These are phyloP conservation scores for Poecilobothrus nobilitatus DNA, from an alignment of 2,888 invertebrate genomes.

Conservation along the genomic window DNA sequence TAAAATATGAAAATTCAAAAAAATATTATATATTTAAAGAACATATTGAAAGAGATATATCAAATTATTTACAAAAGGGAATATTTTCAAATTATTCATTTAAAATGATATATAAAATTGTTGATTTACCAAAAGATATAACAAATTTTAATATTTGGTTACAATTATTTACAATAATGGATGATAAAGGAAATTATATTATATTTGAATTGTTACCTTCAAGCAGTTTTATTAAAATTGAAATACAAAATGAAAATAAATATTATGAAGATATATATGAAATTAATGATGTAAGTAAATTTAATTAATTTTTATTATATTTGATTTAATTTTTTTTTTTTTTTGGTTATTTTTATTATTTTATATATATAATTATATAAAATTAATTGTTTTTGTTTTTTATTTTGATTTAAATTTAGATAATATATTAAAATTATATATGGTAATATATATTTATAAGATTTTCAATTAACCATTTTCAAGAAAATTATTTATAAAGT, in stretches of 20 bases:
- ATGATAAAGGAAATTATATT: background rate
- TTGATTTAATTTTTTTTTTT: too few relatives aligned
- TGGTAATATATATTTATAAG: too few relatives aligned
- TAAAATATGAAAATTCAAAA: background rate
- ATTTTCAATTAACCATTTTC: too few relatives aligned
- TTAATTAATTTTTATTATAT: too few relatives aligned
- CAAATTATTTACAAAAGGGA: background rate
- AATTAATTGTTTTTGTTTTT: too few relatives aligned
- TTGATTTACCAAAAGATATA: background rate
- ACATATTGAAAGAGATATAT: background rate
- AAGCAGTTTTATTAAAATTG: background rate
- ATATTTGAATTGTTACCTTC: background rate
- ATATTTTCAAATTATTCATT: slow-evolving; percentile 1
- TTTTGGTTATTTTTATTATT: too few relatives aligned
- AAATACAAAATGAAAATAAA: background rate
- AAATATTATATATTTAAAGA: background rate
- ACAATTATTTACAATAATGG: background rate
- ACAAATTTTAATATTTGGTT: slow-evolving; percentile 1
- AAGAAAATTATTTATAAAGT: too few relatives aligned
- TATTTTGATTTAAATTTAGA: too few relatives aligned
- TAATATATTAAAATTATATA: too few relatives aligned
- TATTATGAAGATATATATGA: background rate
- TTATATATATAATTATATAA: too few relatives aligned
- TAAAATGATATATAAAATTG: slow-evolving; percentile 4
- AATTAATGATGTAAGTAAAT: background rate